Evolutionary conservation across 2,113 vertebrate species (phyloP).

Genomic region (Gnathonemus echidnorhynchus): DNA sequence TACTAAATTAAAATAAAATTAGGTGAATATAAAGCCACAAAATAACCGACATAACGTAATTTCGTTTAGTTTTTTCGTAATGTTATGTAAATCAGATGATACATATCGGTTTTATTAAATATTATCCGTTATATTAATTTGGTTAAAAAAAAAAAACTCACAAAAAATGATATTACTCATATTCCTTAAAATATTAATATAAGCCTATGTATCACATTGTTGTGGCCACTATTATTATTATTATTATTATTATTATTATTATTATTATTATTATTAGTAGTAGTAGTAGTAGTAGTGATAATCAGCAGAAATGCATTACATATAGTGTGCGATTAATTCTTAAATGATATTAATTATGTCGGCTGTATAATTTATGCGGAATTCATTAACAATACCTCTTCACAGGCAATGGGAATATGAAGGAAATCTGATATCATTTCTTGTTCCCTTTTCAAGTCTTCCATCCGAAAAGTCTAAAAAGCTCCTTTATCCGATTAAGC

Average conservation of each 20-base stretch:
- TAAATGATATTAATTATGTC: neutral
- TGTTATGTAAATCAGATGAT: neutral
- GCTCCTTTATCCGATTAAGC: neutral
- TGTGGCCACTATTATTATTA: neutral
- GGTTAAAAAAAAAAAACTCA: neutral
- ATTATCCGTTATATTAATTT: neutral
- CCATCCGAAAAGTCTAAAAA: neutral
- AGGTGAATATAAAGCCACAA: neutral
- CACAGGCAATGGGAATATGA: neutral
- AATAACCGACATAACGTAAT: neutral
- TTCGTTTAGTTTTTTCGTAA: neutral
- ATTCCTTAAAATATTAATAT: neutral
- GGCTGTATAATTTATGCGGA: neutral
- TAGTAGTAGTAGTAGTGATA: neutral
- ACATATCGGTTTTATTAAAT: neutral
- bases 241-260: neutral
- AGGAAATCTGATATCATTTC: neutral
- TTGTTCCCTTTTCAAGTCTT: neutral
- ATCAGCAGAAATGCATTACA: neutral
- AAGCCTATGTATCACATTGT: neutral
- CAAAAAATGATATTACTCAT: neutral
- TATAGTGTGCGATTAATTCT: neutral
- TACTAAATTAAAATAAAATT: neutral
- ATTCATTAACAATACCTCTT: neutral
- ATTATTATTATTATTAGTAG: neutral